Percentiles rank a stretch among this genome's conserved stretches.
Evolutionary conservation across 2,113 vertebrate species (phyloP).

Genomic region (Artemisiospiza belli): DNA sequence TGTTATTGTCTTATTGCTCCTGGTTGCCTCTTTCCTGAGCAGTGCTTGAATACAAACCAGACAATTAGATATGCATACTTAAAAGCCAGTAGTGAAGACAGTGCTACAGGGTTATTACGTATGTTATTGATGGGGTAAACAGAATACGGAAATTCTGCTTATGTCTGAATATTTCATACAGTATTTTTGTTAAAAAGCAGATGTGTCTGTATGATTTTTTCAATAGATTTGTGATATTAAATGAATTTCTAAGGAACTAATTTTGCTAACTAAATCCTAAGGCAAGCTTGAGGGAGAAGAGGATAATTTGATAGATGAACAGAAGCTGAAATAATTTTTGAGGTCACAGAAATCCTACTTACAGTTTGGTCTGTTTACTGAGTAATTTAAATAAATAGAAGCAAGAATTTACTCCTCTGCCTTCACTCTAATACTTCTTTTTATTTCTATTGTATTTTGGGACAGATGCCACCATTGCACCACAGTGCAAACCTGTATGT

Average conservation of each 20-base stretch:
- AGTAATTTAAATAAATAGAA: background rate
- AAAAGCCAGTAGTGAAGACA: background rate
- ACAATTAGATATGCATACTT: constrained; percentile 40
- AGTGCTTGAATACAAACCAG: constrained; percentile 40
- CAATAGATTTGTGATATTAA: background rate
- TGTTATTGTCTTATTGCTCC: constrained; percentile 33
- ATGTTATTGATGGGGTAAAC: background rate
- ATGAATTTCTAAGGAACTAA: background rate
- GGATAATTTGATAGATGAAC: background rate
- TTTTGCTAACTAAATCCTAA: background rate
- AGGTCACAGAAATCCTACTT: background rate
- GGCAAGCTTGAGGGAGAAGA: background rate
- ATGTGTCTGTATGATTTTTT: background rate
- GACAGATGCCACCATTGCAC: background rate
- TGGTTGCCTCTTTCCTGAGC: constrained; percentile 35
- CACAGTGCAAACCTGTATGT: background rate
- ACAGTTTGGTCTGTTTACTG: background rate
- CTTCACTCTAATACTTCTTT: background rate
- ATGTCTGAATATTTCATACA: background rate
- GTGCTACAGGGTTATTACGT: background rate
- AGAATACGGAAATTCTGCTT: background rate
- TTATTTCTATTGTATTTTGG: background rate
- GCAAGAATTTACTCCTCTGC: background rate
- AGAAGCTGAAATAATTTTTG: background rate
- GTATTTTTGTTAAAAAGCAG: background rate